phyloP scores from a whole-genome alignment of 1,140 invertebrate species.

The Agrypnia vestita region DNA sequence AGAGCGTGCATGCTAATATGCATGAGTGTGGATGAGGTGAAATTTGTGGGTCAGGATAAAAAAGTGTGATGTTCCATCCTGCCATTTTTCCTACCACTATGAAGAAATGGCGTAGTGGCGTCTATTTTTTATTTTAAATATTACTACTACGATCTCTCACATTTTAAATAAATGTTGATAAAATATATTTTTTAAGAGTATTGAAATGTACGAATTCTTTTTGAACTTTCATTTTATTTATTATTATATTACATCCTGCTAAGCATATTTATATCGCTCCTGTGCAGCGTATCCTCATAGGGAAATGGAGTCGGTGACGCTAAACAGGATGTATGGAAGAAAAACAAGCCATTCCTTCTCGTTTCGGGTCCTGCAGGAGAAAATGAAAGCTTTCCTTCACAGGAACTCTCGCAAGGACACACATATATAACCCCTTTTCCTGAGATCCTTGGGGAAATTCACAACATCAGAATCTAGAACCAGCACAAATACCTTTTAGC shows the following conservation, averaged over 20 bases:
- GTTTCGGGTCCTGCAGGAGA: slow-evolving; percentile 44
- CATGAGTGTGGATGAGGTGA: no score
- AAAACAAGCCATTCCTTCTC: slow-evolving; percentile 44
- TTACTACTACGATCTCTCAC: no score
- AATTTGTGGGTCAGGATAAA: no score
- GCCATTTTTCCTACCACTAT: no score
- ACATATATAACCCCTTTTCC: slow-evolving; percentile 27
- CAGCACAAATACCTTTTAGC: slow-evolving; percentile 31
- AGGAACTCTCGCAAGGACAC: slow-evolving; percentile 23
- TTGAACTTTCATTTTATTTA: no score
- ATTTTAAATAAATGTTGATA: no score
- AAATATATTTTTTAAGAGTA: no score
- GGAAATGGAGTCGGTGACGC: slow-evolving; percentile 11
- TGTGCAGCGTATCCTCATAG: neutral
- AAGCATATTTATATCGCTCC: neutral
- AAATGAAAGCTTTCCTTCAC: slow-evolving; percentile 53
- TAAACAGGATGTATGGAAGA: slow-evolving; percentile 45
- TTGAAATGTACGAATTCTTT: no score
- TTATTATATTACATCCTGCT: neutral
- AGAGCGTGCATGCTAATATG: no score
- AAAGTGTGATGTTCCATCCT: no score
- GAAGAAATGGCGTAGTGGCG: no score
- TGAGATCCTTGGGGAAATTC: slow-evolving; percentile 22
- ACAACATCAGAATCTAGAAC: neutral
- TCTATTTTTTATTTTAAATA: no score